Conservation (phyloP, 2,888 invertebrate genomes). For the Nemapogon koenigi region DNA sequence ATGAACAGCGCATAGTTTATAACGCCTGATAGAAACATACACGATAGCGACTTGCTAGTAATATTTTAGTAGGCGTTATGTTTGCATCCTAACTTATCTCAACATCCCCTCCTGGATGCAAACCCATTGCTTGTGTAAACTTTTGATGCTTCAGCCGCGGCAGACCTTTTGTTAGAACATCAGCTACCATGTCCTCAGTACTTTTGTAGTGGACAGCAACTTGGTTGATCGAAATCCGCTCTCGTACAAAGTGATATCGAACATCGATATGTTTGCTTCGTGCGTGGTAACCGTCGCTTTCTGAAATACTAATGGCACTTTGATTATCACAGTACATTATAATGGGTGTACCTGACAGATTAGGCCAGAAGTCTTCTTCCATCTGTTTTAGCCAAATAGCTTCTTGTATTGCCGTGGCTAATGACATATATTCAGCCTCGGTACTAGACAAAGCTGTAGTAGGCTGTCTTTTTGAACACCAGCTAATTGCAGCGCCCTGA, state of each 20-base stretch:
- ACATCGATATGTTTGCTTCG: conserved; percentile 19
- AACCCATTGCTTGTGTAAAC: too few species aligned
- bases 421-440: conserved; percentile 4
- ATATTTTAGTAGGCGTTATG: too few species aligned
- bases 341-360: conserved; percentile 14
- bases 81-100: too few species aligned
- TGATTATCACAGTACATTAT: conserved; percentile 19
- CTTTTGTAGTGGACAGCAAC: conserved; percentile 15
- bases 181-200: conserved; percentile 17
- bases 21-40: too few species aligned
- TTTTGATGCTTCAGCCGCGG: conserved; percentile 15
- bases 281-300: conserved; percentile 15
- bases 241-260: conserved; percentile 18
- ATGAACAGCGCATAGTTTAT: too few species aligned
- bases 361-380: conserved; percentile 13
- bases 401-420: conserved; percentile 12
- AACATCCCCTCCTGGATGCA: too few species aligned
- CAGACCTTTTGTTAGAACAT: conserved; percentile 17
- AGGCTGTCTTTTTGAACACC: too few species aligned
- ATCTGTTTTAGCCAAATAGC: conserved; percentile 17
- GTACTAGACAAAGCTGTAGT: too few species aligned
- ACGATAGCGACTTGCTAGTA: too few species aligned
- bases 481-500: conserved; percentile 20
- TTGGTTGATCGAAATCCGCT: conserved; percentile 17
- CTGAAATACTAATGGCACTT: conserved; percentile 20